Conservation (phyloP, 2,113 vertebrate species). For the Dendrocopos noguchii region DNA sequence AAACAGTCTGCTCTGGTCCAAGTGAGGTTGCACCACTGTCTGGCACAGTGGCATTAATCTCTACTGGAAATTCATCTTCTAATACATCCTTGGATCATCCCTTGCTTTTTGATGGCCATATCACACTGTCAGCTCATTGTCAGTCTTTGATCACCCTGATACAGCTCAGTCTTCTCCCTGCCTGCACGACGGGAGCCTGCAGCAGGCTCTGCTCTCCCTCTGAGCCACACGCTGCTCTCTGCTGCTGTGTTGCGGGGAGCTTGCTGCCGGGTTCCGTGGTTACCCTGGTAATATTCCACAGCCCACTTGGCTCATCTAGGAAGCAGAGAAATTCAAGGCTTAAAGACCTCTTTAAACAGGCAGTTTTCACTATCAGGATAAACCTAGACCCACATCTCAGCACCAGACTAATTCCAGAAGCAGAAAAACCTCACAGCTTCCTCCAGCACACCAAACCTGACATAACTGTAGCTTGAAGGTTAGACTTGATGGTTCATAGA, state of each 20-base stretch:
- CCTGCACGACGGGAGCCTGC: background rate
- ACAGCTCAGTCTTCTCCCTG: background rate
- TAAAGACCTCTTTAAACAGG: background rate
- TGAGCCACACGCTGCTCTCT: background rate
- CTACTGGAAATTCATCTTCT: conserved; percentile 21
- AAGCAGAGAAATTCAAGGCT: background rate
- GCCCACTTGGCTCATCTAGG: background rate
- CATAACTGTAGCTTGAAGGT: background rate
- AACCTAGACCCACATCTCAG: background rate
- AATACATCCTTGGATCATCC: background rate
- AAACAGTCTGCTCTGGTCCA: background rate
- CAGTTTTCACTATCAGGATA: background rate
- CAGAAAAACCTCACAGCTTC: background rate
- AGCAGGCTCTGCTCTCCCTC: background rate
- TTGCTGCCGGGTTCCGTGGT: background rate
- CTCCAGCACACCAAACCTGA: background rate
- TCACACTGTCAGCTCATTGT: background rate
- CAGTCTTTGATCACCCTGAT: background rate
- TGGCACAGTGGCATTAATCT: background rate
- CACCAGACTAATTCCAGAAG: background rate
- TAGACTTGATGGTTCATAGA: too few relatives aligned
- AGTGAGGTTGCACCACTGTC: background rate
- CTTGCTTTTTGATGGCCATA: background rate
- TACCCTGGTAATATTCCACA: background rate
- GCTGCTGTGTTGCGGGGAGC: background rate